phyloP scores from a whole-genome alignment of 2,797 vertebrate species.

The Botia kubotai region DNA sequence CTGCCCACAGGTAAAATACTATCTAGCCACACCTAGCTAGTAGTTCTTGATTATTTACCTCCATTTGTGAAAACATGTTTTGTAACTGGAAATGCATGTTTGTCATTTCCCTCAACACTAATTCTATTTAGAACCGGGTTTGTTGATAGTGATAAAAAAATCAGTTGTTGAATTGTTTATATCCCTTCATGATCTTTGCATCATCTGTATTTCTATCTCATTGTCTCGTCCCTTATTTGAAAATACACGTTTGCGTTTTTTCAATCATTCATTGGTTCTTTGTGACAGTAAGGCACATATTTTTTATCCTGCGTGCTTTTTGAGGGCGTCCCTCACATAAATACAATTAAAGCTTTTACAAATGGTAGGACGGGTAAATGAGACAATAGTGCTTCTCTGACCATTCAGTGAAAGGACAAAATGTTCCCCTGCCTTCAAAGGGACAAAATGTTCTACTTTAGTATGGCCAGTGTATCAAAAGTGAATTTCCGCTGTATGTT shows the following conservation, averaged over 20 bases:
- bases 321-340: constrained; percentile 27
- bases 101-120: constrained; percentile 59
- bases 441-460: constrained; percentile 49
- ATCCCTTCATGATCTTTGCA: constrained; percentile 26
- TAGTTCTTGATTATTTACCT: constrained; percentile 59
- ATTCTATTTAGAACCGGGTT: constrained; percentile 15
- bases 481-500: constrained; percentile 13
- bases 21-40: constrained; percentile 33
- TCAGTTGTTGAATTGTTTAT: neutral
- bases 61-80: constrained; percentile 63
- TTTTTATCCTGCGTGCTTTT: constrained; percentile 17
- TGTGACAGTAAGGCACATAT: constrained; percentile 27
- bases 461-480: neutral
- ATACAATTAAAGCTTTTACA: constrained; percentile 53
- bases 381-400: constrained; percentile 57
- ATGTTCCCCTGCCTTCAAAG: constrained; percentile 40
- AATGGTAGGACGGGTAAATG: constrained; percentile 52
- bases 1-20: constrained; percentile 47
- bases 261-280: neutral
- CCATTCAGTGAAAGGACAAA: constrained; percentile 58
- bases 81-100: constrained; percentile 56
- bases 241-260: neutral
- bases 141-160: no score
- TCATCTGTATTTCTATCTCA: constrained; percentile 23
- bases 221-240: neutral